phyloP scores from a whole-genome alignment of 30 jellyfish, hydroid and myxozoan genomes.

The Aurelia aurita region DNA sequence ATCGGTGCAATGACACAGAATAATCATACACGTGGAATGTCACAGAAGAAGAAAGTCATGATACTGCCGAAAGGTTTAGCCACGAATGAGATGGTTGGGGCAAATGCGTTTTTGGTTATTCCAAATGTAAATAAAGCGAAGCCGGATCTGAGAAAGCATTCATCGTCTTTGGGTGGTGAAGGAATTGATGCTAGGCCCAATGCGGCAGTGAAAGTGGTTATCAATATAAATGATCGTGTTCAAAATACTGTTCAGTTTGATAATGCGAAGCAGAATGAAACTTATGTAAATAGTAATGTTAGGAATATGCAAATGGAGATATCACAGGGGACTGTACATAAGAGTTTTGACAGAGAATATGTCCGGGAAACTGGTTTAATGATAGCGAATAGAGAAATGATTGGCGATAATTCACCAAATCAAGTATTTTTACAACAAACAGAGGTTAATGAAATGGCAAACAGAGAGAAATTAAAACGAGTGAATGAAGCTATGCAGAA shows the following conservation, averaged over 20 bases:
- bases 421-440: no score
- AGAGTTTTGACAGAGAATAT: no score
- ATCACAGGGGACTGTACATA: no score
- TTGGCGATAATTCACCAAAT: no score
- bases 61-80: background rate
- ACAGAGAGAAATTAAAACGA: conserved; percentile 1
- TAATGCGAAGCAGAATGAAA: no score
- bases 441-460: background rate
- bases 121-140: background rate
- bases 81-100: conserved; percentile 11
- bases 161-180: background rate
- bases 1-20: background rate
- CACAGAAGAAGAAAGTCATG: background rate
- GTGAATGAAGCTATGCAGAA: conserved; percentile 46
- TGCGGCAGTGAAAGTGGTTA: background rate
- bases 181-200: background rate
- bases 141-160: background rate
- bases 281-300: no score
- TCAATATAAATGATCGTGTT: no score
- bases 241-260: no score
- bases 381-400: no score
- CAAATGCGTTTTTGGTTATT: conserved; percentile 31
- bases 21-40: background rate
- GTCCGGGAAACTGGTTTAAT: no score
- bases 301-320: no score